Evolutionary conservation across 2,113 vertebrate species (phyloP), one percentile per base, ranked within the genome.

Genomic region (Platysteira castanea): DNA sequence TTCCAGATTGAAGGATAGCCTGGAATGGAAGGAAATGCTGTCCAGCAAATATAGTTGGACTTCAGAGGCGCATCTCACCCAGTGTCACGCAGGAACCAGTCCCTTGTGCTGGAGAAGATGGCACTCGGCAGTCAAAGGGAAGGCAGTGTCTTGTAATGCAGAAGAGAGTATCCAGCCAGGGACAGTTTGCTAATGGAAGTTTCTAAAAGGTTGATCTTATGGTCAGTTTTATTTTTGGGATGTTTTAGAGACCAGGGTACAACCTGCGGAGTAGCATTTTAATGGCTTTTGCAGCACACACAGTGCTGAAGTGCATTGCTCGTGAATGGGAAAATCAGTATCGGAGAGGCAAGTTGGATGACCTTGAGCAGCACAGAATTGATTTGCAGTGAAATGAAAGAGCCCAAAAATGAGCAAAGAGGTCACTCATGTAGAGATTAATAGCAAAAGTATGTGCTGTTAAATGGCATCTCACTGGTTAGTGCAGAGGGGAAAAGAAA

Each of bases 61-160:
- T 78, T 84, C 41, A 90, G 41, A 70, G 75, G 56, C 78, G 52
- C 52, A 81, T 81, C 73, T 88, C 37, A 42, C 15, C 26, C 10
- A 5, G 50, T 81, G 24, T 75, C 46, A 54, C 0, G 0, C 16
- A 80, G 75, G 60, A 84, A 80, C 31, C 57, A 6, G 8, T 65
- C 50, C n/a, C 57, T 85, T 83, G 41, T 2, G 1, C 49, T 60
- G n/a, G 44, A 92, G 52, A 31, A 84, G 49, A 18, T 56, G 67
- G 27, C 24, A 22, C 0, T 0, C 44, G 64, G n/a, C 60, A 47
- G 41, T 64, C 39, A n/a, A 33, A 89, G 41, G 22, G 37, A 13
- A 70, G 30, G 30, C 39, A 41, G 35, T 11, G 42, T 22, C 14
- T 39, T 93, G 26, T 47, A 52, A 50, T 39, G 37, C 27, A 53